Evolutionary conservation across 2,888 invertebrate genomes (phyloP).

Genomic region (Rhingia rostrata): DNA sequence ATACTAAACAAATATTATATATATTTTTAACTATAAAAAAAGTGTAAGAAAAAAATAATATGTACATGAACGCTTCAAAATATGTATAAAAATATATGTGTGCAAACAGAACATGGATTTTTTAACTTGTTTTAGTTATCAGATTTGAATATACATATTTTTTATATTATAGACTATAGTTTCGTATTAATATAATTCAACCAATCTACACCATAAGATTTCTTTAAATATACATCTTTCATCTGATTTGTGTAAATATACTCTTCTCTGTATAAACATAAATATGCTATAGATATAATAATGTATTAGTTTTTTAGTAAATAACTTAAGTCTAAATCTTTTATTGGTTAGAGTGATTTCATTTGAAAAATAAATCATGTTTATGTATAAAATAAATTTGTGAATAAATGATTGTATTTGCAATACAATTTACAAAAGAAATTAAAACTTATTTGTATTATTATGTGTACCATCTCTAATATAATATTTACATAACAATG

Average conservation of each 20-base stretch:
- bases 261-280: conserved; percentile 52
- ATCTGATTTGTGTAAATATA: conserved; percentile 59
- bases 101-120: conserved; percentile 55
- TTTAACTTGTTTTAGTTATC: conserved; percentile 11
- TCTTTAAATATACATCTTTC: conserved; percentile 51
- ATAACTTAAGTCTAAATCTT: conserved; percentile 49
- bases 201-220: conserved; percentile 22
- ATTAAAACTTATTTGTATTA: not conserved
- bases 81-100: conserved; percentile 72
- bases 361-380: not conserved
- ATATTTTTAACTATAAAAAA: conserved; percentile 37
- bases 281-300: conserved; percentile 42
- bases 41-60: conserved; percentile 26
- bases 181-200: conserved; percentile 41
- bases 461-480: conserved; percentile 24
- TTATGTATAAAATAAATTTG: conserved; percentile 2
- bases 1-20: conserved; percentile 37
- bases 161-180: conserved; percentile 48
- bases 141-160: conserved; percentile 53
- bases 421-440: conserved; percentile 15
- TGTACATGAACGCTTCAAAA: conserved; percentile 50
- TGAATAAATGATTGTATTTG: conserved; percentile 39
- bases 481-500: conserved; percentile 37
- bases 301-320: conserved; percentile 21
- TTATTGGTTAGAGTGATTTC: conserved; percentile 6